Conservation (phyloP, 1,140 invertebrate genomes). For the Antheraea mylitta region DNA sequence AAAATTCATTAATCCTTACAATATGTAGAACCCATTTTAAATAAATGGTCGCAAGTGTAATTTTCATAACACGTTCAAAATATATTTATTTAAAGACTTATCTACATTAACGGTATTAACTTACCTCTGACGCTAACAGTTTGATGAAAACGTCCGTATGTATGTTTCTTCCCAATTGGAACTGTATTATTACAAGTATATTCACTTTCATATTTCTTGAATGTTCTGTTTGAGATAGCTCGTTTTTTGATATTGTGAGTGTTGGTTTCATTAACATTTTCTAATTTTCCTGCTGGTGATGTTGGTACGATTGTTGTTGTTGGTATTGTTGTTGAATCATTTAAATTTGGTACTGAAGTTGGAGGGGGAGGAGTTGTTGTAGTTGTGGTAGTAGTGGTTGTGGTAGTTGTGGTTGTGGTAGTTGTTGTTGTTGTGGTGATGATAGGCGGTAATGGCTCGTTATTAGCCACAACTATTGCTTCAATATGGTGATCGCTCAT, state of each 20-base stretch:
- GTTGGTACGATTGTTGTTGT: constrained; percentile 32
- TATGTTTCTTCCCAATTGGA: constrained; percentile 82
- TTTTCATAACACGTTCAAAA: too few species aligned
- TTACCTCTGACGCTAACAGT: constrained; percentile 82
- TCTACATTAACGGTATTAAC: constrained; percentile 12
- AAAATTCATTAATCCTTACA: too few species aligned
- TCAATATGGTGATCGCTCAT: constrained; percentile 83
- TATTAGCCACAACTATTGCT: constrained; percentile 84
- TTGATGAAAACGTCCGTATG: constrained; percentile 86
- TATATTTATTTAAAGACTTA: too few species aligned
- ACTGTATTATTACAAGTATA: constrained; percentile 62
- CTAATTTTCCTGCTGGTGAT: constrained; percentile 24
- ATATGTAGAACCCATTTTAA: too few species aligned
- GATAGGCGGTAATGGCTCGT: constrained; percentile 81
- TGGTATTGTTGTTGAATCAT: constrained; percentile 25
- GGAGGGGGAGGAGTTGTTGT: constrained; percentile 47
- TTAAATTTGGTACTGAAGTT: not conserved
- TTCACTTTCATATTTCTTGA: constrained; percentile 17
- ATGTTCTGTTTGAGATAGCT: constrained; percentile 38
- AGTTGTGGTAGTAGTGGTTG: constrained; percentile 69
- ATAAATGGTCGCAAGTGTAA: too few species aligned
- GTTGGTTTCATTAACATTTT: constrained; percentile 18
- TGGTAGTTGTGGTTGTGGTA: constrained; percentile 79
- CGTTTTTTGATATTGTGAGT: constrained; percentile 44
- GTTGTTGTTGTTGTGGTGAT: constrained; percentile 80